Evolutionary conservation across 2,888 invertebrate genomes (phyloP).

Genomic region (Petrolisthes cinctipes): DNA sequence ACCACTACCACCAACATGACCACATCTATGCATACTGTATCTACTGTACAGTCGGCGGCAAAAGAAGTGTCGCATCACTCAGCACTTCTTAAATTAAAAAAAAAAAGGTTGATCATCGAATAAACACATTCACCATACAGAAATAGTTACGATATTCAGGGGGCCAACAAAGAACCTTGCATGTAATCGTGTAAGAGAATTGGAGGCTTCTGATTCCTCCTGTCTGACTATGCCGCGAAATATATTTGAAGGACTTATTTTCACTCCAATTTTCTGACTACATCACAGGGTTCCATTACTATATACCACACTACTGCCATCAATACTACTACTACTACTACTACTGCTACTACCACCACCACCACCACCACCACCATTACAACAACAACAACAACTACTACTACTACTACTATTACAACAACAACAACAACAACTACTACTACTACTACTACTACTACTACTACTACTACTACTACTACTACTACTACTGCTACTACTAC

Average conservation of each 20-base stretch:
- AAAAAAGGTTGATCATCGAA: not conserved
- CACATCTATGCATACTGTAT: not conserved
- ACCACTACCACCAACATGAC: not conserved
- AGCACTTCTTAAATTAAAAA: no score
- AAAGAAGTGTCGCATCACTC: no score
- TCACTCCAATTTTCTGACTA: no score
- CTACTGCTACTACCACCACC: not conserved
- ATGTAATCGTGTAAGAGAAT: no score
- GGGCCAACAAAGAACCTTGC: no score
- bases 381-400: not conserved
- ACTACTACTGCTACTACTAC: not conserved
- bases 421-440: not conserved
- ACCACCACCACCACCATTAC: not conserved
- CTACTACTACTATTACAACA: not conserved
- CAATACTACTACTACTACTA: not conserved
- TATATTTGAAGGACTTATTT: no score
- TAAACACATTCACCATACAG: not conserved
- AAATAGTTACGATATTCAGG: not conserved
- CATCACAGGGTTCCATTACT: not conserved
- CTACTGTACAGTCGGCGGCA: no score
- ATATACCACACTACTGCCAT: not conserved
- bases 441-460: not conserved
- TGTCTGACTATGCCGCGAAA: no score
- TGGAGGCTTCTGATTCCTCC: no score
- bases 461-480: not conserved